Evolutionary conservation across 2,113 vertebrate species (phyloP).

Genomic region (Tachycineta bicolor): DNA sequence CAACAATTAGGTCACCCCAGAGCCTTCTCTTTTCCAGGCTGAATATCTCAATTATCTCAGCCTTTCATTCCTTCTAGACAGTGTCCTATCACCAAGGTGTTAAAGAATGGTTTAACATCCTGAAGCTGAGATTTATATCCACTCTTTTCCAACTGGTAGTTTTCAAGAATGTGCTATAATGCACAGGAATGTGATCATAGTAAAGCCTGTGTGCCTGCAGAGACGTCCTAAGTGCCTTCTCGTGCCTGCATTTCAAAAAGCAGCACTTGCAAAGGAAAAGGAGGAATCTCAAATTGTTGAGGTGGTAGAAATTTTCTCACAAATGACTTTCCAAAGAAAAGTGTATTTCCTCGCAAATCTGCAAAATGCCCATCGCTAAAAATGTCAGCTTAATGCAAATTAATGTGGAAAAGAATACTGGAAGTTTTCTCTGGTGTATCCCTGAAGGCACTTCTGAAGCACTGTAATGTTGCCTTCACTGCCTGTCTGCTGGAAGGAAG

Average conservation of each 20-base stretch:
- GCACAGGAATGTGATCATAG: not conserved
- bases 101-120: not conserved
- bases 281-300: not conserved
- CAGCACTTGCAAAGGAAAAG: not conserved
- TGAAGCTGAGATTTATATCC: not conserved
- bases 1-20: not conserved
- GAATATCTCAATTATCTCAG: not conserved
- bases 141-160: not conserved
- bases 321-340: not conserved
- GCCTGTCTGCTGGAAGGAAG: not conserved
- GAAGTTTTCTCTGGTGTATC: not conserved
- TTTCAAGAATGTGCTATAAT: not conserved
- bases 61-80: not conserved
- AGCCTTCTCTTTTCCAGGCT: not conserved
- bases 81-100: not conserved
- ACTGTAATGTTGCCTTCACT: not conserved
- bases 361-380: not conserved
- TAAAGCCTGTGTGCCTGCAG: not conserved
- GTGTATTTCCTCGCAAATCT: not conserved
- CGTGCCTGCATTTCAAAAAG: not conserved
- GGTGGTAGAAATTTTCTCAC: not conserved
- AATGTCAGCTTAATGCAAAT: constrained; percentile 5
- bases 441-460: not conserved
- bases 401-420: not conserved
- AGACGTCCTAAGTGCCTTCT: not conserved